Evolutionary conservation across 2,113 vertebrate genomes (phyloP), one percentile per base, ranked within the genome.

Genomic region (Dendrocopos noguchii): DNA sequence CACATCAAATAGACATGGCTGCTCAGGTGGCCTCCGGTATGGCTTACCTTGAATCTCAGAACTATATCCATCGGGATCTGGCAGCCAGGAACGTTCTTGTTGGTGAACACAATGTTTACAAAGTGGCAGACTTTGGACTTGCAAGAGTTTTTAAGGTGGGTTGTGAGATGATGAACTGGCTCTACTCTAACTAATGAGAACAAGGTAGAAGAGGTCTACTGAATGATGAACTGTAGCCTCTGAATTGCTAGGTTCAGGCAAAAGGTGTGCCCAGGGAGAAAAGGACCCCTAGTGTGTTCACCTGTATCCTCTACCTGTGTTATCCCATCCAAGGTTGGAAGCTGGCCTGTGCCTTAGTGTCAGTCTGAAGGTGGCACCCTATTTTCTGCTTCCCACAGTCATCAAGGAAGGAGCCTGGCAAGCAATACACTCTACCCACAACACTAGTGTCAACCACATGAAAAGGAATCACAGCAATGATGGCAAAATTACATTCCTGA

Each of bases 111-210:
- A 98, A 98, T 91, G 95, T 98, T 97, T 99, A 98, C 97, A 99
- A 99, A 97, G 98, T 99, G 67, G 99, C 99, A 25, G 99, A 99
- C 95, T 99, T 99, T 29, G 99, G 99, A 94, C 98, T 99, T 44
- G 98, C 99, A 70, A 98, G 99, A 87, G 98, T 99, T 94, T 99
- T 99, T 97, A 98, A 98, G 98, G 99, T 99, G 88, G 11, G 76
- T 91, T 85, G 12, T 64, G 68, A 75, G 44, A 68, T 2, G 3
- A 22, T 59, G 34, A 80, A 19, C 19, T 33, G 18, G 25, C 22
- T 73, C 39, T 39, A 39, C 39, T 39, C 9, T 31, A 57, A 34
- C 8, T 52, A n/a, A 22, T 42, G 25, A 34, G 39, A 83, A 25
- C 20, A 50, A 63, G 19, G n/a, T 12, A 13, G 42, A 57, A 60